Conservation (phyloP, 2,797 vertebrate species). For the Acipenser oxyrinchus region DNA sequence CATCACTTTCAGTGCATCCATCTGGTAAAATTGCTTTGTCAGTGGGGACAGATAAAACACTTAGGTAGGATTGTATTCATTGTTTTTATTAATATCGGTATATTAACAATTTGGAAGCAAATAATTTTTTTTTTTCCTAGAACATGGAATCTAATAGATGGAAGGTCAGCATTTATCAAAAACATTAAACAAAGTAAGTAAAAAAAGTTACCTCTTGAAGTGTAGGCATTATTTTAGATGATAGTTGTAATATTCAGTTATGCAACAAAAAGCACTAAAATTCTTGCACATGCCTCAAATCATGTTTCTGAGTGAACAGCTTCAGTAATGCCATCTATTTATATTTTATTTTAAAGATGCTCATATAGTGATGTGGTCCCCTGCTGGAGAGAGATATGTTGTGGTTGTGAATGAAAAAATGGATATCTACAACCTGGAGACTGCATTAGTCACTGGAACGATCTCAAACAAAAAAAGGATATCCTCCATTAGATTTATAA, state of each 20-base stretch:
- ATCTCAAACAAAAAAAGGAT: constrained; percentile 73
- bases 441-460: constrained; percentile 69
- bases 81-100: not conserved
- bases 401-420: constrained; percentile 66
- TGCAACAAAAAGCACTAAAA: no score
- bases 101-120: not conserved
- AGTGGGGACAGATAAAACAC: constrained; percentile 91
- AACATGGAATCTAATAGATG: constrained; percentile 93
- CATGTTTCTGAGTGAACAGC: no score
- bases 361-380: constrained; percentile 87
- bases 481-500: constrained; percentile 78
- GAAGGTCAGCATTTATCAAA: constrained; percentile 91
- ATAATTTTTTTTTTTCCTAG: constrained; percentile 48
- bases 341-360: constrained; percentile 58
- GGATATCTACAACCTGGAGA: constrained; percentile 75
- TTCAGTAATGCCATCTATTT: constrained; percentile 1
- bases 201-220: not conserved
- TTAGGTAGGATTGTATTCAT: constrained; percentile 59
- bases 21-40: constrained; percentile 91
- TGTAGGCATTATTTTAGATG: not conserved
- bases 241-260: not conserved
- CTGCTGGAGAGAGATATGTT: constrained; percentile 73
- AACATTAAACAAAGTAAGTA: constrained; percentile 91
- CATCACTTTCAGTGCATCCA: constrained; percentile 85
- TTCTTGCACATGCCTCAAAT: no score